These are phyloP conservation scores for Ruditapes philippinarum DNA, from an alignment of 1,140 invertebrate species.

Conservation along the genomic window DNA sequence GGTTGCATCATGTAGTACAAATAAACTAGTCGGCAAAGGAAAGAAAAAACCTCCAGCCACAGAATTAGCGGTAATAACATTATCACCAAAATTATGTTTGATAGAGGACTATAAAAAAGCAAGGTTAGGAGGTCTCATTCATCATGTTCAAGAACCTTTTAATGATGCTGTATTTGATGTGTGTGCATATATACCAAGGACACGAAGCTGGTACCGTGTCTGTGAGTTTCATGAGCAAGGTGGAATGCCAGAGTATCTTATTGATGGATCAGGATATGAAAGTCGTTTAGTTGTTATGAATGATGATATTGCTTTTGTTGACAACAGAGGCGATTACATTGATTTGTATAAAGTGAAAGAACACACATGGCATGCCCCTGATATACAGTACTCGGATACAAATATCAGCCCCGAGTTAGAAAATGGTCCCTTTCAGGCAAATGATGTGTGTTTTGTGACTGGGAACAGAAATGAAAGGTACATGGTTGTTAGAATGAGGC, in stretches of 20 bases:
- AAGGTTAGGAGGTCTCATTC: slow-evolving; percentile 2
- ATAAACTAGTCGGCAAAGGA: neutral
- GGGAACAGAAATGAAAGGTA: slow-evolving; percentile 35
- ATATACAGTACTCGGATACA: slow-evolving; percentile 30
- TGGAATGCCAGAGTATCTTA: slow-evolving; percentile 47
- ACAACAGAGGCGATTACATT: slow-evolving; percentile 36
- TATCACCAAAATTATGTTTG: slow-evolving; percentile 50
- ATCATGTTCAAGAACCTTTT: slow-evolving; percentile 43
- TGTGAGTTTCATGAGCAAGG: slow-evolving; percentile 11
- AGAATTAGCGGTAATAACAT: slow-evolving; percentile 44
- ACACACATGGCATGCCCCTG: neutral
- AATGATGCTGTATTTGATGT: slow-evolving; percentile 50
- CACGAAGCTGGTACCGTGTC: slow-evolving; percentile 36
- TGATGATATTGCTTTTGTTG: slow-evolving; percentile 47
- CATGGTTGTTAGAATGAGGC: slow-evolving; percentile 49
- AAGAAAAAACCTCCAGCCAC: neutral
- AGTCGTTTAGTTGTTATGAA: slow-evolving; percentile 30
- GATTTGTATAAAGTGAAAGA: slow-evolving; percentile 42
- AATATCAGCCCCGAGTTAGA: slow-evolving; percentile 28
- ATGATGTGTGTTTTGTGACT: slow-evolving; percentile 51
- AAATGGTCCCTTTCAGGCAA: slow-evolving; percentile 28
- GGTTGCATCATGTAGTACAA: neutral
- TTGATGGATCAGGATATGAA: slow-evolving; percentile 50
- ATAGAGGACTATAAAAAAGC: slow-evolving; percentile 54
- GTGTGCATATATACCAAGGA: slow-evolving; percentile 50